A percentile compares a stretch with the other conserved stretches of the same genome.
Evolutionary conservation across 1,140 invertebrate genomes (phyloP).

Genomic region (Idris sp.): DNA sequence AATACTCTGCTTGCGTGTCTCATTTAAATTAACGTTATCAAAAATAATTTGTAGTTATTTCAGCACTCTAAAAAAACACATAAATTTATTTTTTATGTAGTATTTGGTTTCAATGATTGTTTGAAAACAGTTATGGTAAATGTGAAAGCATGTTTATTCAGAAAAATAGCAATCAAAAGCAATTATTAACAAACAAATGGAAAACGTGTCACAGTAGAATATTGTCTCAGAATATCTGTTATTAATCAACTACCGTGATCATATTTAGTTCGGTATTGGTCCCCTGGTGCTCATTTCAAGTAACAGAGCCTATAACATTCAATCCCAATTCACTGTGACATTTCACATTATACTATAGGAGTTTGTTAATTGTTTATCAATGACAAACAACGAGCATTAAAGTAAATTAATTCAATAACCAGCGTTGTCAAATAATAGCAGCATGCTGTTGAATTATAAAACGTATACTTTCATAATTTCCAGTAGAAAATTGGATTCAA

Average conservation of each 20-base stretch:
- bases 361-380: slow-evolving; percentile 33
- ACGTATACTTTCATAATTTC: no score
- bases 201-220: background rate
- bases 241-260: slow-evolving; percentile 32
- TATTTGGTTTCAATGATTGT: background rate
- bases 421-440: no score
- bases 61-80: no score
- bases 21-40: slow-evolving; percentile 15
- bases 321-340: slow-evolving; percentile 28
- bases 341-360: slow-evolving; percentile 25
- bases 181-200: background rate
- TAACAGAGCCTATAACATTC: slow-evolving; percentile 22
- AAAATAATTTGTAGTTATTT: slow-evolving; percentile 12
- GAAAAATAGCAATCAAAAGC: background rate
- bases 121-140: background rate
- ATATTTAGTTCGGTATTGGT: slow-evolving; percentile 18
- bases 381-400: slow-evolving; percentile 7
- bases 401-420: slow-evolving; percentile 28
- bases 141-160: background rate
- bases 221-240: slow-evolving; percentile 3
- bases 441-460: no score
- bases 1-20: slow-evolving; percentile 14
- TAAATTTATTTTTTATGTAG: slow-evolving; percentile 1
- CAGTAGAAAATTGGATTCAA: no score
- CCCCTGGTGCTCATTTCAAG: slow-evolving; percentile 27